Evolutionary conservation across 2,888 invertebrate species (phyloP).

Genomic region (Trissolcus japonicus): DNA sequence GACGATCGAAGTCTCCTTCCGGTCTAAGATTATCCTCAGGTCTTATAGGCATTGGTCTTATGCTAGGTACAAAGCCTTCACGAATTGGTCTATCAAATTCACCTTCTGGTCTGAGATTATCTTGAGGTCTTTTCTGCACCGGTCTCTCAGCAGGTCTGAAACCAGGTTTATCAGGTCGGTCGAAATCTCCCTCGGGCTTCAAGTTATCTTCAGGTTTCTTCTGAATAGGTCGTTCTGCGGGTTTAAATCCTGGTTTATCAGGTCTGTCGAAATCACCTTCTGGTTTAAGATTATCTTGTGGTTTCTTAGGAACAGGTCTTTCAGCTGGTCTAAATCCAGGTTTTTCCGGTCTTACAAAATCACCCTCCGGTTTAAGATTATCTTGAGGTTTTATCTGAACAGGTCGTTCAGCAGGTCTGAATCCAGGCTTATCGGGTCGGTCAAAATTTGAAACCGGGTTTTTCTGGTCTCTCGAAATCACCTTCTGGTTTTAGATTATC

Average conservation of each 20-base stretch:
- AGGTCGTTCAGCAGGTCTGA: constrained; percentile 73
- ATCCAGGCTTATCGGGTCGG: constrained; percentile 77
- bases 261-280: constrained; percentile 17
- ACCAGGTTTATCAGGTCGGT: constrained; percentile 60
- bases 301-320: constrained; percentile 67
- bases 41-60: constrained; percentile 41
- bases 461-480: constrained; percentile 78
- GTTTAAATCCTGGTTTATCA: constrained; percentile 42
- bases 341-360: constrained; percentile 17
- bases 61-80: constrained; percentile 72
- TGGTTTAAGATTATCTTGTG: constrained; percentile 77
- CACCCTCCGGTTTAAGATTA: constrained; percentile 52
- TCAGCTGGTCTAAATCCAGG: constrained; percentile 67
- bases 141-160: constrained; percentile 69
- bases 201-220: constrained; percentile 5
- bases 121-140: constrained; percentile 62
- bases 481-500: constrained; percentile 70
- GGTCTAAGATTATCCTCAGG: constrained; percentile 26
- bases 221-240: not conserved
- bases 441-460: constrained; percentile 69
- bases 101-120: constrained; percentile 73
- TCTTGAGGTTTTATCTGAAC: constrained; percentile 33
- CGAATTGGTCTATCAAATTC: constrained; percentile 62
- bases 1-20: too few species aligned
- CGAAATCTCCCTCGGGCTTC: constrained; percentile 71